These are phyloP conservation scores for Oscheius myriophilus DNA, from an alignment of 2,888 invertebrate genomes.

Conservation along the genomic window DNA sequence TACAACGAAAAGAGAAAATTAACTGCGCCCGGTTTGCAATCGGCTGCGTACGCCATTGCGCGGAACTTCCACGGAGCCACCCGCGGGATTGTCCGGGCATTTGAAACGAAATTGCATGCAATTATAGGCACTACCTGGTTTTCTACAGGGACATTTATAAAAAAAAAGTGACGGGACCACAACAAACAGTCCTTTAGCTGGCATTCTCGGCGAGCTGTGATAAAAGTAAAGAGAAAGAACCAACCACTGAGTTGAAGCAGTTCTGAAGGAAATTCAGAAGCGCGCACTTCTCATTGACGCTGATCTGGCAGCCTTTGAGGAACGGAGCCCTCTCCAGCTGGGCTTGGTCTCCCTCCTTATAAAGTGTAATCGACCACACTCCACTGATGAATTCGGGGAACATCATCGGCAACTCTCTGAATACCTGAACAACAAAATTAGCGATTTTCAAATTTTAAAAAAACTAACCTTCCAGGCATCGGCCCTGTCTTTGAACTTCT, in stretches of 20 bases:
- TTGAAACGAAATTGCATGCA: too few relatives aligned
- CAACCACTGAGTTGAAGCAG: constrained; percentile 90
- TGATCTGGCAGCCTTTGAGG: constrained; percentile 9
- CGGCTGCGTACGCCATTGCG: too few relatives aligned
- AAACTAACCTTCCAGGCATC: constrained; percentile 87
- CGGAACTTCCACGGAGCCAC: too few relatives aligned
- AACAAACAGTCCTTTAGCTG: too few relatives aligned
- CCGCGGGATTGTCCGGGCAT: too few relatives aligned
- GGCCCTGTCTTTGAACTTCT: constrained; percentile 95
- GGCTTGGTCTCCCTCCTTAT: constrained; percentile 69
- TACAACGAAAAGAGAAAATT: too few relatives aligned
- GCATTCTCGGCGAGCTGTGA: too few relatives aligned
- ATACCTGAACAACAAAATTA: constrained; percentile 42
- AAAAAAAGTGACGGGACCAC: neutral
- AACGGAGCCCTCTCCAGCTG: constrained; percentile 71
- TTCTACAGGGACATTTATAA: too few relatives aligned
- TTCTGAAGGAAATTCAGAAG: constrained; percentile 91
- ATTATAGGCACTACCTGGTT: too few relatives aligned
- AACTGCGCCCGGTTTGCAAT: too few relatives aligned
- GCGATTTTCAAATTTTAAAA: neutral
- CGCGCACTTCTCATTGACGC: constrained; percentile 81
- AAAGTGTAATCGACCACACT: constrained; percentile 76
- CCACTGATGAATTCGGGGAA: constrained; percentile 72
- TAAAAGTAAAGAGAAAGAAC: neutral
- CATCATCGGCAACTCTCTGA: constrained; percentile 59